phyloP scores from a whole-genome alignment of 2,888 invertebrate genomes.

The Globia sparganii region DNA sequence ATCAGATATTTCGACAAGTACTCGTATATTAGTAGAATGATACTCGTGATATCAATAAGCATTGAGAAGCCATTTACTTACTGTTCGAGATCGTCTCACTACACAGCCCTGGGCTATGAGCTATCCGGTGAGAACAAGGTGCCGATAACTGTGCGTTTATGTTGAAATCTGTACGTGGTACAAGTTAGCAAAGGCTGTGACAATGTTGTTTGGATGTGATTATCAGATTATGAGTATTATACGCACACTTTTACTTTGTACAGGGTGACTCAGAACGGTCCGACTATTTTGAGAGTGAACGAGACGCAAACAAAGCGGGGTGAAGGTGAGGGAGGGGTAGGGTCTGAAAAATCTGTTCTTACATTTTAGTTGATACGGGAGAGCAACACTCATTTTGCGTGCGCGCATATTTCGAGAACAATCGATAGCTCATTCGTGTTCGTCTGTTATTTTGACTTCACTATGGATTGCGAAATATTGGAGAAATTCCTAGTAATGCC shows the following conservation, averaged over 20 bases:
- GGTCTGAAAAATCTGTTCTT: too few relatives aligned
- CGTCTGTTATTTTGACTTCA: too few relatives aligned
- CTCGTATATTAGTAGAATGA: slow-evolving; percentile 31
- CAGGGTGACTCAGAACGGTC: too few relatives aligned
- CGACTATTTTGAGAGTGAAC: too few relatives aligned
- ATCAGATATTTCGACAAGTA: slow-evolving; percentile 35
- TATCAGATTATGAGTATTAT: background rate
- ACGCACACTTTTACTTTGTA: background rate
- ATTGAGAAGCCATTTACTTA: slow-evolving; percentile 39
- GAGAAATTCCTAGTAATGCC: too few relatives aligned
- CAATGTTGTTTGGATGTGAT: background rate
- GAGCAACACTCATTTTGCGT: too few relatives aligned
- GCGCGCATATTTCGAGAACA: too few relatives aligned
- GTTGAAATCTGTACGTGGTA: slow-evolving; percentile 6
- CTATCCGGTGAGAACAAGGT: slow-evolving; percentile 33
- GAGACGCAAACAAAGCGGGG: too few relatives aligned
- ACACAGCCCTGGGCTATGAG: slow-evolving; percentile 29
- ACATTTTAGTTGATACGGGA: too few relatives aligned
- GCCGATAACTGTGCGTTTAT: slow-evolving; percentile 33
- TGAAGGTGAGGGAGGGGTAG: too few relatives aligned
- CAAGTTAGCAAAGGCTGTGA: slow-evolving; percentile 17
- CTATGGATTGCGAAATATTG: too few relatives aligned
- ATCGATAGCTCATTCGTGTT: too few relatives aligned
- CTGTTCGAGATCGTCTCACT: slow-evolving; percentile 25
- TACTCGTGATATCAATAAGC: slow-evolving; percentile 45